phyloP scores from a whole-genome alignment of 2,888 invertebrate genomes.

The Eulithis testata region DNA sequence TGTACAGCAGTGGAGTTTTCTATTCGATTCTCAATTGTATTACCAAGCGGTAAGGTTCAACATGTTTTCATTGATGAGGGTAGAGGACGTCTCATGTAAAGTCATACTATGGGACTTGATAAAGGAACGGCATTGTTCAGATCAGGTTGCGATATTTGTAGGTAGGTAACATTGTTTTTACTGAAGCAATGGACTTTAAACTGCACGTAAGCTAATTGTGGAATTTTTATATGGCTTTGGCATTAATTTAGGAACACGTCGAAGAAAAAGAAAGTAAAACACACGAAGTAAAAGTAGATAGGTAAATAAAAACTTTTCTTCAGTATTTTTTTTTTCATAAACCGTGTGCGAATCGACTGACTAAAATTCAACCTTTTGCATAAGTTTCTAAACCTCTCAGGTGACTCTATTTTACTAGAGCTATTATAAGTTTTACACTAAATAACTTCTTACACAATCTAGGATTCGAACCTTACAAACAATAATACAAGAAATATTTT shows the following conservation, averaged over 20 bases:
- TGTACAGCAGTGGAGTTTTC: constrained; percentile 52
- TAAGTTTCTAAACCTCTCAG: too few relatives aligned
- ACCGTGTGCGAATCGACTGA: too few relatives aligned
- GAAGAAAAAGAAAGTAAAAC: too few relatives aligned
- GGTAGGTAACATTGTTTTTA: constrained; percentile 41
- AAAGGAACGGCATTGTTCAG: constrained; percentile 51
- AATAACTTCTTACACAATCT: too few relatives aligned
- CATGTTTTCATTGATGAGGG: constrained; percentile 27
- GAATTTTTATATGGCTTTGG: neutral
- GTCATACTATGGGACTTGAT: constrained; percentile 44
- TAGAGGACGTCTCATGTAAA: constrained; percentile 37
- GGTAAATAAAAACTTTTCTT: too few relatives aligned
- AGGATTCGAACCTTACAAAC: neutral
- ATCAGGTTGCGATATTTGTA: constrained; percentile 45
- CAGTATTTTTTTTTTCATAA: too few relatives aligned
- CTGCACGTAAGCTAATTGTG: neutral
- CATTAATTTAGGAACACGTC: too few relatives aligned
- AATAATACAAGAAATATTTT: constrained; percentile 30
- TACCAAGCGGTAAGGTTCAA: constrained; percentile 19
- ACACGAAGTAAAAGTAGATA: too few relatives aligned
- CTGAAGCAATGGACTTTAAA: constrained; percentile 19
- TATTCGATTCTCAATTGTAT: constrained; percentile 33
- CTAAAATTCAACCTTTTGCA: too few relatives aligned
- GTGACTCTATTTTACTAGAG: too few relatives aligned
- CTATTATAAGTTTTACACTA: too few relatives aligned